Conservation (phyloP, 1,140 invertebrate species). For the Ectropis grisescens region DNA sequence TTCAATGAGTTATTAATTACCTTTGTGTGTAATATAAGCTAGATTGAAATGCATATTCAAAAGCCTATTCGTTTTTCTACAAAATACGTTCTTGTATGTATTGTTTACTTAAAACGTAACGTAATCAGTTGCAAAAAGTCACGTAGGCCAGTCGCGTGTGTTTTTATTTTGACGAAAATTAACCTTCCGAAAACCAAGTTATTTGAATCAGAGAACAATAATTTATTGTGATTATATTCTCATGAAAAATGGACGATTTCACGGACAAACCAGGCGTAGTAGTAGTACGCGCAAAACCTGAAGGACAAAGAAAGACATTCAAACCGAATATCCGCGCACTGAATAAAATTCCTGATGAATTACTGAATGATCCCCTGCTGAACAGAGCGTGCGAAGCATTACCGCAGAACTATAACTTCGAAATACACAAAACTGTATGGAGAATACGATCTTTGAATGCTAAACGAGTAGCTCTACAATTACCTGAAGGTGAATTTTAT, state of each 20-base stretch:
- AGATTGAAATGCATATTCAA: no score
- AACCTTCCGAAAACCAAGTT: conserved; percentile 20
- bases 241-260: conserved; percentile 42
- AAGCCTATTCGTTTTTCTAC: no score
- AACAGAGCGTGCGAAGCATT: conserved; percentile 81
- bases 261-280: conserved; percentile 58
- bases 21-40: no score
- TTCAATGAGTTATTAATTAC: no score
- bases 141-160: conserved; percentile 58
- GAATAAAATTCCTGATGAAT: conserved; percentile 88
- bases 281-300: conserved; percentile 81
- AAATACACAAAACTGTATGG: conserved; percentile 99
- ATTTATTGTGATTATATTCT: no score
- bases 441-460: conserved; percentile 85
- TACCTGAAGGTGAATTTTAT: conserved; percentile 95
- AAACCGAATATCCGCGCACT: conserved; percentile 77
- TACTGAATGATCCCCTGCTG: conserved; percentile 84
- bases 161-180: conserved; percentile 38
- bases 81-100: background rate
- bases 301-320: conserved; percentile 83
- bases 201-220: background rate
- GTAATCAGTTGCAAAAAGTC: conserved; percentile 39
- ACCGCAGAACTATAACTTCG: conserved; percentile 98
- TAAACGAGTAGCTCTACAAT: conserved; percentile 94
- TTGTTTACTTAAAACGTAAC: conserved; percentile 13